Percentiles rank a stretch among this genome's conserved stretches.
phyloP scores from a whole-genome alignment of 2,888 invertebrate genomes.

The Drosophila basisetae region DNA sequence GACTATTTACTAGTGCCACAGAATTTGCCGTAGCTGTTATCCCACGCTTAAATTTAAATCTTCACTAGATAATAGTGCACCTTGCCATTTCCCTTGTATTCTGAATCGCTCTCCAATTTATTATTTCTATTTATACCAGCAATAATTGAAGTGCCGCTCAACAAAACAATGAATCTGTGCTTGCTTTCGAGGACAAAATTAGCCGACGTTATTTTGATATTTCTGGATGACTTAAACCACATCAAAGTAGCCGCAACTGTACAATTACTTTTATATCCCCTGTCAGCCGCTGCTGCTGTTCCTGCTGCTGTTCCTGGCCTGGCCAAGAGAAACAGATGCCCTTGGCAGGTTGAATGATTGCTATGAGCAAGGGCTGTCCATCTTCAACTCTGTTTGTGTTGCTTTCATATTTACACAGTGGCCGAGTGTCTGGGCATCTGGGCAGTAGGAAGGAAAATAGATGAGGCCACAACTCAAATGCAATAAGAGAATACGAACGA shows the following conservation, averaged over 20 bases:
- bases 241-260: constrained; percentile 29
- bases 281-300: constrained; percentile 5
- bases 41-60: neutral
- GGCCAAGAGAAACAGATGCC: constrained; percentile 17
- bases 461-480: constrained; percentile 57
- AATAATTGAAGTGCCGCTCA: constrained; percentile 7
- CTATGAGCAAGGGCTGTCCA: constrained; percentile 10
- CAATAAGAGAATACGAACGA: constrained; percentile 14
- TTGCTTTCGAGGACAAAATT: constrained; percentile 5
- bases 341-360: constrained; percentile 38
- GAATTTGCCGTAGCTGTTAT: neutral
- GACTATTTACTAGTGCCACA: neutral
- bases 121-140: neutral
- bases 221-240: constrained; percentile 17
- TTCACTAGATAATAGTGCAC: neutral
- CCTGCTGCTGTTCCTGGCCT: neutral
- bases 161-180: neutral
- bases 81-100: neutral
- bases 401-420: constrained; percentile 59
- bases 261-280: constrained; percentile 35
- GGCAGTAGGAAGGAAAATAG: constrained; percentile 49
- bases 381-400: constrained; percentile 26
- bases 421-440: constrained; percentile 46
- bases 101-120: neutral
- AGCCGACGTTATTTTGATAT: constrained; percentile 9